phyloP scores from a whole-genome alignment of 2,888 invertebrate species.

The Lymantria monacha region DNA sequence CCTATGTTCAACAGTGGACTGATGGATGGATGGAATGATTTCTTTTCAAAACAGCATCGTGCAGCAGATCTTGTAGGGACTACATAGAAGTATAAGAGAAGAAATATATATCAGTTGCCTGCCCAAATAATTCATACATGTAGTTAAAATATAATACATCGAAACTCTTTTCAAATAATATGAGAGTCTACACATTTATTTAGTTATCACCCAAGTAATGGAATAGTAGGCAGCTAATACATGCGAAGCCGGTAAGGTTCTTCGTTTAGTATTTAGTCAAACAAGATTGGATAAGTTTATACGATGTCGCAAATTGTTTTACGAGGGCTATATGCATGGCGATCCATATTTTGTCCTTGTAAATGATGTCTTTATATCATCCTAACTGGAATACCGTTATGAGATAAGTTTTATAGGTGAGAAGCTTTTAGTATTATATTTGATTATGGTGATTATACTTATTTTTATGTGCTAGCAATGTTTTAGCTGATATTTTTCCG shows the following conservation, averaged over 20 bases:
- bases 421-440: constrained; percentile 19
- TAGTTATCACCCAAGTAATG: constrained; percentile 23
- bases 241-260: constrained; percentile 36
- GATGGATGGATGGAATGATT: no score
- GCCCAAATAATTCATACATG: no score
- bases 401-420: constrained; percentile 26
- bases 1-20: no score
- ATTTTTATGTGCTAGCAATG: no score
- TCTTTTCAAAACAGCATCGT: no score
- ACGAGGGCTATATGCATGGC: constrained; percentile 35
- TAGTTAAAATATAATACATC: no score
- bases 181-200: no score
- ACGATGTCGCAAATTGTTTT: constrained; percentile 60
- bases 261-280: constrained; percentile 31
- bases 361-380: constrained; percentile 41
- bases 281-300: constrained; percentile 66
- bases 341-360: constrained; percentile 41
- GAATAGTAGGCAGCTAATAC: constrained; percentile 48
- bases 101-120: no score
- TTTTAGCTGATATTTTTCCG: no score
- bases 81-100: no score
- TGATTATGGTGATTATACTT: not conserved
- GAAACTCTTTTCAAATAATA: no score
- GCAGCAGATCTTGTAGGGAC: no score
- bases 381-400: constrained; percentile 25